These are phyloP conservation scores for Ptychobarbus kaznakovi DNA, from an alignment of 2,797 vertebrate species.

Conservation along the genomic window DNA sequence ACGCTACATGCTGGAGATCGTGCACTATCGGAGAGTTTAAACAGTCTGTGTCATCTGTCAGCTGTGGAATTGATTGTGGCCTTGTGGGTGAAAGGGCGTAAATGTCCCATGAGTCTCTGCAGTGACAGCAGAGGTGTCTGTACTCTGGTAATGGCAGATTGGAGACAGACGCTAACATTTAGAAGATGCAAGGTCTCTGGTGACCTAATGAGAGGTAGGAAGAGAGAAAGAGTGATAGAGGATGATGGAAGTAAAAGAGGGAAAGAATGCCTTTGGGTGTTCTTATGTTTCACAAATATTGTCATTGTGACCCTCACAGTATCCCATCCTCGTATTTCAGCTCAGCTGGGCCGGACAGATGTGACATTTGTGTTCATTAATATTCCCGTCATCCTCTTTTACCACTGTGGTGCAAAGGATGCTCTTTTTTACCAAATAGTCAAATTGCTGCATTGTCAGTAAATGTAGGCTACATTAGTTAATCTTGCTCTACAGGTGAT, in stretches of 20 bases:
- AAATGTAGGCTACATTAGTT: background rate
- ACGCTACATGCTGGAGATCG: background rate
- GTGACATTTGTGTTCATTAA: constrained; percentile 57
- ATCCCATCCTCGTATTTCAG: constrained; percentile 28
- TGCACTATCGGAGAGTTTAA: background rate
- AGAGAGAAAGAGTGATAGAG: constrained; percentile 28
- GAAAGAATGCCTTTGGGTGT: constrained; percentile 29
- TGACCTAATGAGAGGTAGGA: constrained; percentile 25
- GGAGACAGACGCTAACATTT: constrained; percentile 52
- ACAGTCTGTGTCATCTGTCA: constrained; percentile 37
- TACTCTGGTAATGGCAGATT: constrained; percentile 47
- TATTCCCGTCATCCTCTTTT: constrained; percentile 40
- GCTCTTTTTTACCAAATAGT: background rate
- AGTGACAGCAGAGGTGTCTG: constrained; percentile 33
- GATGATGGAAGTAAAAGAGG: constrained; percentile 18
- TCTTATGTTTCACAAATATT: constrained; percentile 48
- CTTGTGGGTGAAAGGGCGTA: constrained; percentile 45
- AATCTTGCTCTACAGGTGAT: background rate
- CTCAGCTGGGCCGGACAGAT: constrained; percentile 43
- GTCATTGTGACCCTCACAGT: constrained; percentile 34
- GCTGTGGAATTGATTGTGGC: constrained; percentile 48
- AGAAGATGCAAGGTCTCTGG: constrained; percentile 28
- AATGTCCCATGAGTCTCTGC: constrained; percentile 38
- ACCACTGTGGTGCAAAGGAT: background rate
- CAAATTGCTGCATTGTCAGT: no score